Base-by-base conservation (phyloP, 2,888 invertebrate species). In the Reticulitermes lucifugus region DNA sequence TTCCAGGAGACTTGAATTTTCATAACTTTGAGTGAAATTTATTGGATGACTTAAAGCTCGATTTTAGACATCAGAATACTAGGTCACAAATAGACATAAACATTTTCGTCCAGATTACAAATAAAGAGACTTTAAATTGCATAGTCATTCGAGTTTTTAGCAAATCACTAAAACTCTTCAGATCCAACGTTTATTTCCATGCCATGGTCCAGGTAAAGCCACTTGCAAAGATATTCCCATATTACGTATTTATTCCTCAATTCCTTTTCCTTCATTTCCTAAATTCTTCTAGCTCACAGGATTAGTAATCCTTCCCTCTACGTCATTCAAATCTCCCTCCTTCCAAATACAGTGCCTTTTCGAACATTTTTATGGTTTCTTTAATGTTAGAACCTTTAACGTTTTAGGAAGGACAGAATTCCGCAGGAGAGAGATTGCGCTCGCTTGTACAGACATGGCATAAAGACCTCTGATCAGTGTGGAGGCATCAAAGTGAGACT, bases 361-460 rank as follows among this genome's bases (percentile, higher is more conserved):
- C 51, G 0, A 9, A 9, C 51, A 55, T 55, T 6, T 55, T 46
- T 51, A 46, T 46, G 9, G 46, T 80, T 59, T 29, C 59, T n/a
- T n/a, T 46, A 80, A 80, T 60, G 80, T 80, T 59, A 29, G 46
- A 80, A 55, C 80, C 60, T 80, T 80, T 60, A 79, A 22, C 29
- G 25, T 35, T 73, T 25, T 73, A 14, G 29, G 73, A 21, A 21
- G 18, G 73, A 41, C 22, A 18, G 73, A 73, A 73, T 73, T 29
- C 41, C 12, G 7, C 73, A 21, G 73, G 18, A 73, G 18, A 73
- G 41, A 73, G 9, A 41, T 7, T 12, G 21, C 21, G 25, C 4
- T 3, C 21, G 3, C 73, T 21, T 10, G 73, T 73, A 73, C 73
- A 73, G 73, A 41, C 73, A 25, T 65, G 4, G 25, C 12, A n/a